phyloP scores from a whole-genome alignment of 2,888 invertebrate species.

The Gerris lacustris region DNA sequence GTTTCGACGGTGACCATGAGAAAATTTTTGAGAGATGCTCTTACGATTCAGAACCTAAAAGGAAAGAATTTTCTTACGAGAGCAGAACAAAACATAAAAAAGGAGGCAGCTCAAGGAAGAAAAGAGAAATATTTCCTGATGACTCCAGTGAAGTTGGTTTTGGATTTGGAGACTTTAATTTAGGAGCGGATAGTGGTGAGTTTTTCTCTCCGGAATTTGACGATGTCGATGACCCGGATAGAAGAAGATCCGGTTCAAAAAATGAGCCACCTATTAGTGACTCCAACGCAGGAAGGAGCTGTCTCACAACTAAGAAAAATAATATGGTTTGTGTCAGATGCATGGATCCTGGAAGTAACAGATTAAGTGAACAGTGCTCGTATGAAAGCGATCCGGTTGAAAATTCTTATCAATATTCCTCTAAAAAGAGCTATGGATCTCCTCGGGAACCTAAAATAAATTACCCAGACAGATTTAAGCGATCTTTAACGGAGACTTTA shows the following conservation, averaged over 20 bases:
- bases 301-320: constrained; percentile 37
- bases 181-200: constrained; percentile 18
- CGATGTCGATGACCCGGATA: constrained; percentile 17
- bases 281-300: constrained; percentile 20
- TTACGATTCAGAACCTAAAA: constrained; percentile 58
- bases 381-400: constrained; percentile 62
- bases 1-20: constrained; percentile 60
- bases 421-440: constrained; percentile 29
- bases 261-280: constrained; percentile 14
- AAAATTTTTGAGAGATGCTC: constrained; percentile 70
- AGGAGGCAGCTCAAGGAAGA: constrained; percentile 23
- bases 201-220: constrained; percentile 2
- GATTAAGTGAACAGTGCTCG: constrained; percentile 65
- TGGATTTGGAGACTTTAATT: constrained; percentile 18
- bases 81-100: constrained; percentile 17
- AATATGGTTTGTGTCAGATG: constrained; percentile 51
- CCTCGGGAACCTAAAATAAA: constrained; percentile 9
- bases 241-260: constrained; percentile 11
- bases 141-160: constrained; percentile 20
- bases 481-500: not conserved
- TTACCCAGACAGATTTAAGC: not conserved
- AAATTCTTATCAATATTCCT: constrained; percentile 41
- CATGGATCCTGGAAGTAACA: constrained; percentile 59
- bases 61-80: constrained; percentile 42
- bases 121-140: constrained; percentile 10